Conservation (phyloP, 2,888 invertebrate species). For the Hypomecis punctinalis region DNA sequence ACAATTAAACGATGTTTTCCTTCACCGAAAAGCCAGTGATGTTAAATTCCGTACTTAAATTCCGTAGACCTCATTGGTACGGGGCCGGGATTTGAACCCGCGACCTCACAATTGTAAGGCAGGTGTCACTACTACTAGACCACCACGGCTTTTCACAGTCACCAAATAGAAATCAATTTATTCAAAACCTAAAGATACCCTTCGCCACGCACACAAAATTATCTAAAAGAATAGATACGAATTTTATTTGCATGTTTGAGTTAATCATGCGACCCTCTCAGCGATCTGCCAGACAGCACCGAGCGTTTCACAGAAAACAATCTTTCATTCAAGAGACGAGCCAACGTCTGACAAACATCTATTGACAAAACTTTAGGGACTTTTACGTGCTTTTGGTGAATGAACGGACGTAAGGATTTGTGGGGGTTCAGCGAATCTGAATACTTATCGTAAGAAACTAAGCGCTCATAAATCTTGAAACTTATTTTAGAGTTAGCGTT, state of each 20-base stretch:
- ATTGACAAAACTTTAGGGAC: constrained; percentile 67
- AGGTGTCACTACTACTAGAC: no score
- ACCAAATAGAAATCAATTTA: no score
- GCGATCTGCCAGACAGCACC: constrained; percentile 26
- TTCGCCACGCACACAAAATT: neutral
- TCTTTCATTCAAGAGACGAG: constrained; percentile 38
- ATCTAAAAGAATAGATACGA: neutral
- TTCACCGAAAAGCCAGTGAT: no score
- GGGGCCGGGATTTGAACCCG: no score
- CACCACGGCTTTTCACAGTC: no score
- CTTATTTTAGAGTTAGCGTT: no score
- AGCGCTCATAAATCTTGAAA: neutral
- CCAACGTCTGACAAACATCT: constrained; percentile 62
- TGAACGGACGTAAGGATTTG: constrained; percentile 25
- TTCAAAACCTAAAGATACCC: neutral
- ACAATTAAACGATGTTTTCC: no score
- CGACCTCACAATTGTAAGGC: no score
- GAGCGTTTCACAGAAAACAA: constrained; percentile 33
- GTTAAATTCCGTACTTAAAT: no score
- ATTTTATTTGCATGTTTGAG: constrained; percentile 27
- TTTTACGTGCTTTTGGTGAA: constrained; percentile 17
- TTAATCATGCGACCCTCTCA: constrained; percentile 41
- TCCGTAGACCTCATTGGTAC: no score
- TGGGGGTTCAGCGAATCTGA: neutral
- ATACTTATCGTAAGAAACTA: neutral